Evolutionary conservation across 2,797 vertebrate genomes (phyloP).

Genomic region (Mormyrops attenuatus): DNA sequence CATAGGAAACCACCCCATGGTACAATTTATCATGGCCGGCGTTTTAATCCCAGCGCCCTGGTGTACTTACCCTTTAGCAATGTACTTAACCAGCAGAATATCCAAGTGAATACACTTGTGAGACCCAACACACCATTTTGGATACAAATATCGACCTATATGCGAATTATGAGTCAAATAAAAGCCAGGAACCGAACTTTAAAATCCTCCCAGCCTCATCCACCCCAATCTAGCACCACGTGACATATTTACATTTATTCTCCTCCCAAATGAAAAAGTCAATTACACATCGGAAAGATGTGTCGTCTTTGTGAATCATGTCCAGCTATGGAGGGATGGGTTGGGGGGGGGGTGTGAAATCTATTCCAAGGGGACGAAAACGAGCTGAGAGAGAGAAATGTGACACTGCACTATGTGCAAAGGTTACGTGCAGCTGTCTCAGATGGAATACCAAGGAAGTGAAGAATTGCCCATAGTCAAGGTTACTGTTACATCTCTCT

Average conservation of each 20-base stretch:
- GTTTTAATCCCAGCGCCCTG: not conserved
- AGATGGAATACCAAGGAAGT: constrained; percentile 36
- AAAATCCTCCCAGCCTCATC: not conserved
- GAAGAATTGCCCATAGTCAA: constrained; percentile 36
- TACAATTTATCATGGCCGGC: not conserved
- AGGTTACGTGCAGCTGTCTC: constrained; percentile 62
- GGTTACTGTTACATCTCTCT: not conserved
- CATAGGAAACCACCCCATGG: not conserved
- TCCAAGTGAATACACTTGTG: not conserved
- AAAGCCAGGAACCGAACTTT: not conserved
- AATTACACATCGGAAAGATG: not conserved
- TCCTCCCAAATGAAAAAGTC: not conserved
- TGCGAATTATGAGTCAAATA: not conserved
- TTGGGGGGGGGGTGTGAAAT: constrained; percentile 30
- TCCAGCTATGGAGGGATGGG: constrained; percentile 33
- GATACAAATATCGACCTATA: not conserved
- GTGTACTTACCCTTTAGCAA: not conserved
- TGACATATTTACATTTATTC: not conserved
- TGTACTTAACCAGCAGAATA: not conserved
- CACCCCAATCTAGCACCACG: not conserved
- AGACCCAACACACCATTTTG: not conserved
- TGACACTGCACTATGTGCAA: constrained; percentile 59
- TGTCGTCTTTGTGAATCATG: constrained; percentile 17
- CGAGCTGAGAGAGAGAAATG: constrained; percentile 63
- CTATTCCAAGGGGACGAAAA: constrained; percentile 55